Percentiles rank a stretch among this genome's conserved stretches.
These are phyloP conservation scores for Caenorhabditis uteleia DNA, from an alignment of 2,888 invertebrate species.

Conservation along the genomic window DNA sequence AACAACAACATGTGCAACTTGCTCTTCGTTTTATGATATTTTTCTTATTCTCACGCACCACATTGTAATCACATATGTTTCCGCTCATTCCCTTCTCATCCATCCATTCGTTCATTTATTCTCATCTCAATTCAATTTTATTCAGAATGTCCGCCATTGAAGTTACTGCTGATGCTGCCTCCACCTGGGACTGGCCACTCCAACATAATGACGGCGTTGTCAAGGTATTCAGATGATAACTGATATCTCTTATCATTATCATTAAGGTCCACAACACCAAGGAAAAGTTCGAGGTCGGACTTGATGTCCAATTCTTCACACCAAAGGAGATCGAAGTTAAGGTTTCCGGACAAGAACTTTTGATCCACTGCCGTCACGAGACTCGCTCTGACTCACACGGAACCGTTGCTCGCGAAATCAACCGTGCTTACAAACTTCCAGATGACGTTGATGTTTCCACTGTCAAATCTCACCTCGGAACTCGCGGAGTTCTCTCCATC, in stretches of 20 bases:
- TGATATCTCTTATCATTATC: not conserved
- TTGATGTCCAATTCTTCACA: constrained; percentile 60
- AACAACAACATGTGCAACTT: too few relatives aligned
- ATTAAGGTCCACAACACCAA: constrained; percentile 57
- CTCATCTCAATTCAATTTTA: not conserved
- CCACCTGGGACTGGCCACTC: constrained; percentile 63
- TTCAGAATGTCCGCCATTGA: constrained; percentile 51
- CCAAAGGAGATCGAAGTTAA: constrained; percentile 66
- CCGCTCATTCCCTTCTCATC: too few relatives aligned
- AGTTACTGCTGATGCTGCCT: constrained; percentile 54
- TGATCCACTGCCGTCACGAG: constrained; percentile 67
- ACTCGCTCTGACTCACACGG: constrained; percentile 60
- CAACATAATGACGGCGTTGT: constrained; percentile 62
- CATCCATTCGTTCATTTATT: not conserved
- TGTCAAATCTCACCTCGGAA: constrained; percentile 63
- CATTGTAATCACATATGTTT: not conserved
- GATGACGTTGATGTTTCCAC: constrained; percentile 62
- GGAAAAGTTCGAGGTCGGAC: constrained; percentile 62
- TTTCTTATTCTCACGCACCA: too few relatives aligned
- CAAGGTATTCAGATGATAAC: constrained; percentile 33
- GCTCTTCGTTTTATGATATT: too few relatives aligned
- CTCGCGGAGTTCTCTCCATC: constrained; percentile 66
- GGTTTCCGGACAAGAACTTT: constrained; percentile 63
- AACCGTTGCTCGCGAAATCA: constrained; percentile 63
- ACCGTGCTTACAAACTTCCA: constrained; percentile 64